These are phyloP conservation scores for Alitta virens DNA, from an alignment of 2,888 invertebrate species.

Conservation along the genomic window DNA sequence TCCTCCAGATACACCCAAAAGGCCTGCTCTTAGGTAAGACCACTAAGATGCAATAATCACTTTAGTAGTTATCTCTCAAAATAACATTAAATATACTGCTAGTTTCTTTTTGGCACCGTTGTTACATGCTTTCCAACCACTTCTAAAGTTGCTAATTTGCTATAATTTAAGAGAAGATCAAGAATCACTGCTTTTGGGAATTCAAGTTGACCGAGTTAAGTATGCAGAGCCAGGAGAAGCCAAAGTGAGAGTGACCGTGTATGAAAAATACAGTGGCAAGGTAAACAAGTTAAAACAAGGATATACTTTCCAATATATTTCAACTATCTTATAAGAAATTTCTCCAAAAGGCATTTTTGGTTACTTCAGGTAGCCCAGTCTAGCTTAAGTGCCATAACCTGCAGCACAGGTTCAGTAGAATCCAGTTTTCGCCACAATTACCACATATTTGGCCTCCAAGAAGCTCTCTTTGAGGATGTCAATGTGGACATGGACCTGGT, in stretches of 20 bases:
- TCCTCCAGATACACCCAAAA: neutral
- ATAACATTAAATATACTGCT: too few relatives aligned
- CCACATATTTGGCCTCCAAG: conserved; percentile 55
- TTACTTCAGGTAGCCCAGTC: conserved; percentile 35
- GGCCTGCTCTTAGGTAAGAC: too few relatives aligned
- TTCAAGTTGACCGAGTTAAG: conserved; percentile 52
- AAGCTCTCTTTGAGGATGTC: conserved; percentile 48
- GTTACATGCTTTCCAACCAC: too few relatives aligned
- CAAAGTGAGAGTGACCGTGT: conserved; percentile 50
- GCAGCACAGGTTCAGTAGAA: conserved; percentile 49
- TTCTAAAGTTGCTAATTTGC: too few relatives aligned
- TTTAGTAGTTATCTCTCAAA: too few relatives aligned
- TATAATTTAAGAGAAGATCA: too few relatives aligned
- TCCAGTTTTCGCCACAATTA: conserved; percentile 49
- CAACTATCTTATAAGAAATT: too few relatives aligned
- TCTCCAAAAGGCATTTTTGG: too few relatives aligned
- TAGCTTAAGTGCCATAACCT: conserved; percentile 47
- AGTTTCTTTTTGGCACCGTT: too few relatives aligned
- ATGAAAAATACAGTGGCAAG: conserved; percentile 50
- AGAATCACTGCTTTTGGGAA: conserved; percentile 32
- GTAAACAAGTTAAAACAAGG: too few relatives aligned
- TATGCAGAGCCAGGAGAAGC: conserved; percentile 48
- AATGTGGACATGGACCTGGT: conserved; percentile 47
- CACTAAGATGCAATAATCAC: too few relatives aligned
- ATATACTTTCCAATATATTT: too few relatives aligned